Base-by-base conservation (phyloP, 2,888 invertebrate genomes). In the Prosopocoilus inquinatus region DNA sequence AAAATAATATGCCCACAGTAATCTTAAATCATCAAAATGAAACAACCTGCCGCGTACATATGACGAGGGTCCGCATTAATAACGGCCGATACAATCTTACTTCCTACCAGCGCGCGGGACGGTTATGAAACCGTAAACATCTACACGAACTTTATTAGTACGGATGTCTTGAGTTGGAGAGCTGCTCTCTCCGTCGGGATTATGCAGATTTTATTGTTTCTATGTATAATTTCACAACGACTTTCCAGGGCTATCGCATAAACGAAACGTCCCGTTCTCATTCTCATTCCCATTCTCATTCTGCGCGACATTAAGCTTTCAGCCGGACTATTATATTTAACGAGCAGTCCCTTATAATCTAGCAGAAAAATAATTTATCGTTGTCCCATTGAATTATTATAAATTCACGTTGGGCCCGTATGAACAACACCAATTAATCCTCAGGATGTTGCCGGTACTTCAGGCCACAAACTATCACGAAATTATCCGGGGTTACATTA, bases 11-110 rank as follows among this genome's bases (percentile, higher is more conserved):
- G 67, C 67, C 65, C 63, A 66, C 64, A 67, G 67, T 68, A 68
- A 70, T 72, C 71, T 72, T 73, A 73, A 72, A 72, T 73, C 73
- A 73, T 72, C 70, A 68, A 70, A 73, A 72, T 71, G 71, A 72
- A 73, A 70, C 70, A 65, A 66, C 66, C 69, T 68, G 70, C 68
- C 69, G 67, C 62, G 67, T 68, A 64, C 70, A 68, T 67, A 68
- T 73, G 73, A 73, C 70, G 70, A 72, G 73, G 70, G 71, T 71
- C 70, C 59, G 67, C 70, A 71, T 72, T 73, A 72, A 73, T 73
- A 71, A 70, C 69, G 62, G 61, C 58, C 67, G 70, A 70, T 71
- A 71, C 67, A 62, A 71, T 71, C 71, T 67, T 66, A 70, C 70
- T 70, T 70, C 71, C 71, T 70, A 67, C 68, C 66, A 28, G 20